Evolutionary conservation across 2,888 invertebrate genomes (phyloP).

Genomic region (Poecilus cupreus): DNA sequence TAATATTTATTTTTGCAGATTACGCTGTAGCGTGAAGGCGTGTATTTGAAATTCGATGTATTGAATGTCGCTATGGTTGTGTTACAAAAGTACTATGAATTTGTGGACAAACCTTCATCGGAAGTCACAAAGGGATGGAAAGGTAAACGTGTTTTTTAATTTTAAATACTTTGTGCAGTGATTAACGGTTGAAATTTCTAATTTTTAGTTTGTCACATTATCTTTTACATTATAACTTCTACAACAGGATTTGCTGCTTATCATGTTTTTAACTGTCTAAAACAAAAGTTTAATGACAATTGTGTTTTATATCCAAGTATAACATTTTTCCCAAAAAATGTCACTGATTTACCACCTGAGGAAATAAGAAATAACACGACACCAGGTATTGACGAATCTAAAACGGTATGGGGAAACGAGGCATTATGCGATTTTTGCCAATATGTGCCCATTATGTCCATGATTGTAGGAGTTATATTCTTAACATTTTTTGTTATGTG

Average conservation of each 20-base stretch:
- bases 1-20: constrained; percentile 67
- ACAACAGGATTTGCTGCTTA: background rate
- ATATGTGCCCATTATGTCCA: constrained; percentile 65
- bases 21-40: constrained; percentile 41
- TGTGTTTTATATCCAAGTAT: constrained; percentile 45
- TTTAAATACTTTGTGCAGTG: background rate
- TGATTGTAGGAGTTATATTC: constrained; percentile 65
- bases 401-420: constrained; percentile 63
- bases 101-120: constrained; percentile 64
- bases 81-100: constrained; percentile 64
- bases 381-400: constrained; percentile 5
- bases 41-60: constrained; percentile 38
- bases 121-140: constrained; percentile 66
- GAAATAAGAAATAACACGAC: background rate
- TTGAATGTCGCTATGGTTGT: constrained; percentile 58
- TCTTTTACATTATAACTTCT: constrained; percentile 26
- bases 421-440: constrained; percentile 65
- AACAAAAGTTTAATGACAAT: constrained; percentile 37
- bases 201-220: constrained; percentile 38
- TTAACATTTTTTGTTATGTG: constrained; percentile 65
- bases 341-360: background rate
- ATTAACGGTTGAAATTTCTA: background rate
- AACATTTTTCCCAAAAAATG: constrained; percentile 3
- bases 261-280: constrained; percentile 23
- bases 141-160: constrained; percentile 62